Evolutionary conservation across 2,797 vertebrate genomes (phyloP).

Genomic region (Macropus fuliginosus): DNA sequence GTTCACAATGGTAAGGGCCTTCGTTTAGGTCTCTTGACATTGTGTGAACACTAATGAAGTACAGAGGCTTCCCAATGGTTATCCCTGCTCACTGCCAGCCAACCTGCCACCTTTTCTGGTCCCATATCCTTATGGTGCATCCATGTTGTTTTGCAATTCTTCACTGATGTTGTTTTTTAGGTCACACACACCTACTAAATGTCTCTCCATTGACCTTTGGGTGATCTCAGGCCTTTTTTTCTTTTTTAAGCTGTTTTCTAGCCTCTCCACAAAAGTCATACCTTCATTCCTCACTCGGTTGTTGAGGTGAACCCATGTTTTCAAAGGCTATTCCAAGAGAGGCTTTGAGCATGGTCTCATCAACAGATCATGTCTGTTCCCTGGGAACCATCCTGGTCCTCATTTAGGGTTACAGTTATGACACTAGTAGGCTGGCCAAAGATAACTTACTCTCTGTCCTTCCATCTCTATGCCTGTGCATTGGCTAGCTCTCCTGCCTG

Average conservation of each 20-base stretch:
- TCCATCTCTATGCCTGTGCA: background rate
- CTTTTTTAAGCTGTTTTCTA: background rate
- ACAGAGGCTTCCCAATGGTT: background rate
- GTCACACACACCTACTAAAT: background rate
- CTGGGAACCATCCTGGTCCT: background rate
- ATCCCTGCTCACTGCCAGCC: background rate
- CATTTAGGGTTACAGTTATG: background rate
- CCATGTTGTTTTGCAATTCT: background rate
- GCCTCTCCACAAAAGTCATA: background rate
- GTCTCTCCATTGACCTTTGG: background rate
- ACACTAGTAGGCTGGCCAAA: background rate
- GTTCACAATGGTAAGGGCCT: background rate
- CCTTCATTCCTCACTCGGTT: background rate
- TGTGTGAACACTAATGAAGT: background rate
- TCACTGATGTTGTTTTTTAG: background rate
- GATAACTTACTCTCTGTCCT: background rate
- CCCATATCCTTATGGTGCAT: background rate
- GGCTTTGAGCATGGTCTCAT: background rate
- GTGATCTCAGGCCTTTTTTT: background rate
- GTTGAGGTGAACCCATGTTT: background rate
- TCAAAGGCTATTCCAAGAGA: background rate
- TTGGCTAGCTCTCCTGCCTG: background rate
- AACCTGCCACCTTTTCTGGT: background rate
- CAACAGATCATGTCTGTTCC: background rate
- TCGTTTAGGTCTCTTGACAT: background rate